Evolutionary conservation across 2,797 vertebrate species (phyloP).

Genomic region (Calcarius lapponicus): DNA sequence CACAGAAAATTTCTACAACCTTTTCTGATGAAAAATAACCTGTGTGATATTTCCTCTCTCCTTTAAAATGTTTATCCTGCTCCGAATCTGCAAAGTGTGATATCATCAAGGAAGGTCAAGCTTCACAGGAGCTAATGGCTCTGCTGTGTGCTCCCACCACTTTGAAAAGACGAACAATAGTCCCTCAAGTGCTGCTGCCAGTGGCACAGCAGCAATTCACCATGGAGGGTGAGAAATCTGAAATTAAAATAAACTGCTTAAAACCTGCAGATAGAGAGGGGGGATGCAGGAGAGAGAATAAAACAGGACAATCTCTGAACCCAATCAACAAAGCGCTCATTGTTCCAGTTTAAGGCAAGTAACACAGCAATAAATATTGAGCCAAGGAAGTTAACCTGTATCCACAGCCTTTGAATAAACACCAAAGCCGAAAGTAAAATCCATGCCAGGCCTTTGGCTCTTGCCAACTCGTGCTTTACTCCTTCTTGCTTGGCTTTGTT

Average conservation of each 20-base stretch:
- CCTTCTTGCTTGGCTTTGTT: neutral
- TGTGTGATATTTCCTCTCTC: neutral
- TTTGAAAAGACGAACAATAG: slow-evolving; percentile 26
- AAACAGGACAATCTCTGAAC: slow-evolving; percentile 46
- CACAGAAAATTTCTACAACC: neutral
- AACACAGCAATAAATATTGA: slow-evolving; percentile 61
- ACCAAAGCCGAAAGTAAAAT: slow-evolving; percentile 57
- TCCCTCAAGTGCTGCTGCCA: slow-evolving; percentile 35
- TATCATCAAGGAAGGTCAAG: slow-evolving; percentile 28
- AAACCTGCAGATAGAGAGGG: slow-evolving; percentile 7
- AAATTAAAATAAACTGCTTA: slow-evolving; percentile 66
- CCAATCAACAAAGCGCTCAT: slow-evolving; percentile 57
- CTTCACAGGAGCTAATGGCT: neutral
- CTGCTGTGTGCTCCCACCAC: neutral
- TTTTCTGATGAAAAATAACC: slow-evolving; percentile 20
- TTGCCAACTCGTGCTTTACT: slow-evolving; percentile 29
- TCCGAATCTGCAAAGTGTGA: neutral
- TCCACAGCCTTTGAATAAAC: slow-evolving; percentile 64
- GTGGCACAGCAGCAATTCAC: slow-evolving; percentile 23
- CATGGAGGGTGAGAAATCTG: slow-evolving; percentile 5
- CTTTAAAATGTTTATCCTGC: slow-evolving; percentile 45
- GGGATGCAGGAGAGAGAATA: slow-evolving; percentile 1
- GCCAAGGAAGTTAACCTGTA: slow-evolving; percentile 70
- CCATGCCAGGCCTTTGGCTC: slow-evolving; percentile 42
- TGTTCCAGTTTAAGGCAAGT: slow-evolving; percentile 61